Evolutionary conservation across 1,140 invertebrate species (phyloP), one percentile per base, ranked within the genome.

Genomic region (Camponotus vicinus): DNA sequence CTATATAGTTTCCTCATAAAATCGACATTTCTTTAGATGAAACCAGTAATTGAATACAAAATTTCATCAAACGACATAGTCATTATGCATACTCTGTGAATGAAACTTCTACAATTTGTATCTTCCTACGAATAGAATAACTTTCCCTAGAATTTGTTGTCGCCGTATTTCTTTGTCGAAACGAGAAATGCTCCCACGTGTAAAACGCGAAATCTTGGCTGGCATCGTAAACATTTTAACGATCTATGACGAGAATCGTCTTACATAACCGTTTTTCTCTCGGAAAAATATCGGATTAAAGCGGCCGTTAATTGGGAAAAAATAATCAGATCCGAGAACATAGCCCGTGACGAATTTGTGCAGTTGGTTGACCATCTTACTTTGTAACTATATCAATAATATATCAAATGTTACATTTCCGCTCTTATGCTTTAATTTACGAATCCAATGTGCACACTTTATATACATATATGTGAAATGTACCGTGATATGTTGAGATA

Each of bases 201-300:
- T 42, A 57, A 71, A 55, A 70, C 45, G 45, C 32, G 34, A 69
- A 45, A 83, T 42, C 71, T 57, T 34, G 42, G 52, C 7, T 13
- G 67, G 75, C 45, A 27, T 76, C 79, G 15, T 87, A 87, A 89
- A 88, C 71, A 70, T 73, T 77, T 88, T 83, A 77, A 89, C 79
- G 59, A 67, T 27, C 21, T 40, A 49, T 52, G 55, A 76, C 70
- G 70, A 45, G 59, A 42, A 75, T 83, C 69, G 18, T 79, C 67
- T 61, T 7, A 27, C 64, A 27, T 27, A 27, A 27, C 18, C 37
- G 40, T 64, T 83, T 76, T 70, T 34, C 34, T 6, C 9, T 40
- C 63, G 1, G 11, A 34, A 18, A 52, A 64, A 45, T 40, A 79
- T 75, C 79, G 49, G 15, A 63, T 70, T 71, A 76, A 71, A 76